Evolutionary conservation across 2,888 invertebrate genomes (phyloP).

Genomic region (Lasioglossum malachurum): DNA sequence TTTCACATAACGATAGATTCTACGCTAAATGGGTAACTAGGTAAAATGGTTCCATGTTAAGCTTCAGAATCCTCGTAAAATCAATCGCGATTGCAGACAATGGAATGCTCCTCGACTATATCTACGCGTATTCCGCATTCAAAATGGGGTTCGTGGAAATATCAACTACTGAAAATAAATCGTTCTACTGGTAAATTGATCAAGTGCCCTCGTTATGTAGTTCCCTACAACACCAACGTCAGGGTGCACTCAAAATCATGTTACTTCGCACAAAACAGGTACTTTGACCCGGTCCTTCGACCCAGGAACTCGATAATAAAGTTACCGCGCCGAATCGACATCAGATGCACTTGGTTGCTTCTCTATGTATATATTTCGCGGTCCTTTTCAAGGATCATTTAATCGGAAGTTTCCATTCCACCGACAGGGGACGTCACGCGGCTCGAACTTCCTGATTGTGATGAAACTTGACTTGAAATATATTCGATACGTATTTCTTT

Average conservation of each 20-base stretch:
- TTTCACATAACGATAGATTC: constrained; percentile 8
- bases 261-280: not conserved
- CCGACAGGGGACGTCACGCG: not conserved
- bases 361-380: not conserved
- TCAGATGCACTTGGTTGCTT: not conserved
- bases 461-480: not conserved
- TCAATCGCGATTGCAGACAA: not conserved
- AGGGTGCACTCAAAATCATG: not conserved
- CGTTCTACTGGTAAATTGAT: not conserved
- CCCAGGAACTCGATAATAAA: not conserved
- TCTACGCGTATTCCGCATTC: not conserved
- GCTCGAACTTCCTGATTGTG: not conserved
- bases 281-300: not conserved
- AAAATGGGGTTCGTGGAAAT: not conserved
- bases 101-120: not conserved
- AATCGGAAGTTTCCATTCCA: not conserved
- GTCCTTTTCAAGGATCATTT: not conserved
- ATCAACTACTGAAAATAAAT: not conserved
- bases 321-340: not conserved
- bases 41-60: constrained; percentile 1
- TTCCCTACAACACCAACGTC: not conserved
- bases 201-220: not conserved
- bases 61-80: constrained; percentile 2
- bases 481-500: not conserved
- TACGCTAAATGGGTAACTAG: constrained; percentile 8